Conservation (phyloP, 2,113 vertebrate genomes). For the Varanus salvator region DNA sequence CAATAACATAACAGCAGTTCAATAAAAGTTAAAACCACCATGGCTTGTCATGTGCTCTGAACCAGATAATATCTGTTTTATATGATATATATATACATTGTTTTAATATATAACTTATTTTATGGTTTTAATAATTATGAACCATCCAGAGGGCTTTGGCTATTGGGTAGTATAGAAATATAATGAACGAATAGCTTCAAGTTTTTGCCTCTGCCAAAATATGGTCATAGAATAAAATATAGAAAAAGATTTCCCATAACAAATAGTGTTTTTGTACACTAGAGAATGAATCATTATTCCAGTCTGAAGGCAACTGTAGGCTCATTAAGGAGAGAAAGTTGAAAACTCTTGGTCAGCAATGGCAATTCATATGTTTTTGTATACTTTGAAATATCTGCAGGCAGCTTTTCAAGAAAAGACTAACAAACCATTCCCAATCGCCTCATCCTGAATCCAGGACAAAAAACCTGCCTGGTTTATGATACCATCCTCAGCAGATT, state of each 20-base stretch:
- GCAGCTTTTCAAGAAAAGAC: not conserved
- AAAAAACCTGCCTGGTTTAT: not conserved
- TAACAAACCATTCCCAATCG: not conserved
- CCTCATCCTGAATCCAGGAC: not conserved
- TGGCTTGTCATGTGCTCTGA: too few species aligned
- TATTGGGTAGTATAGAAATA: too few species aligned
- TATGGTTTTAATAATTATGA: too few species aligned
- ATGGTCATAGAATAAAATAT: not conserved
- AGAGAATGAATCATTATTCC: not conserved
- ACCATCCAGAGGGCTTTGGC: too few species aligned
- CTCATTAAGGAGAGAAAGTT: not conserved
- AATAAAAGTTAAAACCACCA: too few species aligned
- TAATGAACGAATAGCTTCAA: not conserved
- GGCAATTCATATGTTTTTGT: not conserved
- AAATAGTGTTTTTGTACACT: not conserved
- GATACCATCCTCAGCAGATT: not conserved
- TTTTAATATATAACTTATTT: too few species aligned
- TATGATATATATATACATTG: too few species aligned
- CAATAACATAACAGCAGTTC: too few species aligned
- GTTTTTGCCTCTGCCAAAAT: not conserved
- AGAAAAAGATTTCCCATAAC: not conserved
- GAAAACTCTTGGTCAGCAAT: not conserved
- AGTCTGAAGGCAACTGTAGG: conserved; percentile 15
- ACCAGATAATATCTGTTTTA: not conserved
- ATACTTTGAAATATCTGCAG: not conserved